Evolutionary conservation across 2,888 invertebrate species (phyloP).

Genomic region (Papilio protenor): DNA sequence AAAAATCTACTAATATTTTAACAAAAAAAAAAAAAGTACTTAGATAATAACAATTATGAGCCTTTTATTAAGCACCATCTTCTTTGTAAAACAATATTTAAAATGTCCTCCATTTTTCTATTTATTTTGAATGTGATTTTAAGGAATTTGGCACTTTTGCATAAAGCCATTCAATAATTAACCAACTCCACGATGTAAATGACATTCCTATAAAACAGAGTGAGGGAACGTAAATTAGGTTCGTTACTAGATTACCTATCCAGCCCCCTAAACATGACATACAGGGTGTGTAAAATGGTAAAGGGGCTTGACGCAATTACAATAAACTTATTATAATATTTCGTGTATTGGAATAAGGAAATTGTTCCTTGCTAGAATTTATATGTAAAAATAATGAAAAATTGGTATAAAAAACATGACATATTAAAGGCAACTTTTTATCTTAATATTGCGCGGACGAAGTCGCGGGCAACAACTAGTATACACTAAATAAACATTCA

Average conservation of each 20-base stretch:
- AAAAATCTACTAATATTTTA: no score
- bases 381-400: no score
- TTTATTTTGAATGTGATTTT: background rate
- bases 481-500: no score
- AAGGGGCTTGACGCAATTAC: slow-evolving; percentile 26
- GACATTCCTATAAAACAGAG: slow-evolving; percentile 24
- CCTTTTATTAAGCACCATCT: no score
- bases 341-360: slow-evolving; percentile 1
- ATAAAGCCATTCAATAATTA: slow-evolving; percentile 5
- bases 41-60: no score
- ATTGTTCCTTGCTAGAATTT: background rate
- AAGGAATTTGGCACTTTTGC: background rate
- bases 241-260: slow-evolving; percentile 37
- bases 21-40: no score
- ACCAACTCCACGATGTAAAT: slow-evolving; percentile 12
- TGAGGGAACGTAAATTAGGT: slow-evolving; percentile 37
- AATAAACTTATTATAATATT: slow-evolving; percentile 13
- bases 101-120: background rate
- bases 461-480: no score
- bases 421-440: no score
- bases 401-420: no score
- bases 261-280: slow-evolving; percentile 24
- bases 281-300: slow-evolving; percentile 3
- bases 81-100: no score
- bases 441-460: no score